Conservation (phyloP, 2,113 vertebrate species). For the Indicator indicator region DNA sequence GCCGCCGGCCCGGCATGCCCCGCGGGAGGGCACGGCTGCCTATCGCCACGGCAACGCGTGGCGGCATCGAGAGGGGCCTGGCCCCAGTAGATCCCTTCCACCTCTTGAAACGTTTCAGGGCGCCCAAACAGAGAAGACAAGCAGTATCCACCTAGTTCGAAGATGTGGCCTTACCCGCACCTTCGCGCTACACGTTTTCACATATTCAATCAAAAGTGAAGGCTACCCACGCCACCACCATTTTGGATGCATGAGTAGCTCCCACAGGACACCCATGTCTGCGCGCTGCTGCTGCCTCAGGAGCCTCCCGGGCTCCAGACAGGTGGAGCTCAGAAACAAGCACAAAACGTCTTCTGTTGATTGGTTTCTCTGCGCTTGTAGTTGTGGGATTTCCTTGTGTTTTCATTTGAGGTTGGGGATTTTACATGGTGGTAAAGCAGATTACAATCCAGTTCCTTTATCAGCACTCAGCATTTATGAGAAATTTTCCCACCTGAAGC, state of each 20-base stretch:
- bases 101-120: background rate
- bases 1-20: background rate
- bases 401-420: background rate
- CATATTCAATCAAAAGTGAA: background rate
- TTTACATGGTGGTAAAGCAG: background rate
- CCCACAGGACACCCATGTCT: background rate
- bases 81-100: accelerated
- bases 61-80: background rate
- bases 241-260: background rate
- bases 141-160: background rate
- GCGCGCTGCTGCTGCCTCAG: background rate
- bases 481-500: background rate
- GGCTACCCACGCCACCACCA: background rate
- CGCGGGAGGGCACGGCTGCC: background rate
- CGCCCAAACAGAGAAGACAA: background rate
- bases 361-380: background rate
- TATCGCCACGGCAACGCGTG: constrained; percentile 88
- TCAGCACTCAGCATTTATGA: background rate
- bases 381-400: background rate
- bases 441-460: background rate
- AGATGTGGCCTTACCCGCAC: background rate
- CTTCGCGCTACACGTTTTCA: background rate
- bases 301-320: background rate
- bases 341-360: background rate
- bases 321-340: background rate